A percentile compares a stretch with the other conserved stretches of the same genome.
Evolutionary conservation across 2,888 invertebrate species (phyloP).

Genomic region (Pycnomerus fuliginosus): DNA sequence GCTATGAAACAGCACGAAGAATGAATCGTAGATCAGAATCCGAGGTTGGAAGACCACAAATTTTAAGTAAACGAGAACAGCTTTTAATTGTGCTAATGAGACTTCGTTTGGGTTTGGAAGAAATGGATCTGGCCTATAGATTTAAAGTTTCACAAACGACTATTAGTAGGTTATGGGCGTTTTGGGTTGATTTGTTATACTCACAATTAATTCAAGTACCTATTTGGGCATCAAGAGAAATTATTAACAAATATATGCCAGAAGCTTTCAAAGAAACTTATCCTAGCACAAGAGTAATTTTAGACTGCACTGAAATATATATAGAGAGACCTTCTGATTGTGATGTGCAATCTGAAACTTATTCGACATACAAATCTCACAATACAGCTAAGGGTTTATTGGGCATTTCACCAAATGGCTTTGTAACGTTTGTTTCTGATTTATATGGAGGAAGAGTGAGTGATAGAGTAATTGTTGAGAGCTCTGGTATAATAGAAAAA

Average conservation of each 20-base stretch:
- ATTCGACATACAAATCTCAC: neutral
- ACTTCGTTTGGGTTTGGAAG: too few species aligned
- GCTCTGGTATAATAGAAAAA: conserved; percentile 1
- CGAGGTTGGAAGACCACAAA: too few species aligned
- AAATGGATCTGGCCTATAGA: neutral
- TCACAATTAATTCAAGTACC: neutral
- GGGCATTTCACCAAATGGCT: conserved; percentile 1
- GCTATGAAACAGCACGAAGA: too few species aligned
- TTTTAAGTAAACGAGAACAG: too few species aligned
- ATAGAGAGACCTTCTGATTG: neutral
- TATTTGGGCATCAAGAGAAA: conserved; percentile 1
- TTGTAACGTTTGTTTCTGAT: conserved; percentile 1
- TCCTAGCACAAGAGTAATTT: neutral
- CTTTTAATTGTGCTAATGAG: too few species aligned
- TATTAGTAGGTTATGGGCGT: neutral
- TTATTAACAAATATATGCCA: neutral
- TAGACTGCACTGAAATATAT: conserved; percentile 1
- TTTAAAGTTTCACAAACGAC: neutral
- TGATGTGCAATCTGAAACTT: neutral
- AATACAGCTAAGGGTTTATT: neutral
- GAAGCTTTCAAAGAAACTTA: neutral
- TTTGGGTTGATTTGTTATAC: neutral
- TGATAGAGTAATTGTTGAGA: neutral
- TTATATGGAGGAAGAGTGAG: conserved; percentile 1
- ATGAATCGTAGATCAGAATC: too few species aligned